These are phyloP conservation scores for Bos taurus DNA, from an alignment of 2,113 vertebrate genomes.

Conservation along the genomic window ARS-UCD2.0 NC_037330.1:25251001-25251500, in stretches of 20 bases:
- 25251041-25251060: neutral
- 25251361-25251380: slow-evolving; percentile 94
- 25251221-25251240: neutral
- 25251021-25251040: neutral
- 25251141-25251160: neutral
- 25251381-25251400: slow-evolving; percentile 92
- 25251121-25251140: neutral
- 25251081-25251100: neutral
- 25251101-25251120: neutral
- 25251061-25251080: neutral
- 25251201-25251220: neutral
- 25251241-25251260: neutral
- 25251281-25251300: slow-evolving; percentile 90
- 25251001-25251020: neutral
- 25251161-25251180: neutral
- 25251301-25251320: slow-evolving; percentile 91
- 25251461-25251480: neutral
- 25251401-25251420: slow-evolving; percentile 95
- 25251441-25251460: neutral
- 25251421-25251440: slow-evolving; percentile 83
- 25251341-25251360: slow-evolving; percentile 95
- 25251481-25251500: neutral
- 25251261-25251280: slow-evolving; percentile 77
- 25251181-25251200: neutral
- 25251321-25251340: slow-evolving; percentile 88